Percentiles rank a stretch among this genome's conserved stretches.
phyloP scores from a whole-genome alignment of 92 coral and sea anemone genomes.

The Palythoa grandis region DNA sequence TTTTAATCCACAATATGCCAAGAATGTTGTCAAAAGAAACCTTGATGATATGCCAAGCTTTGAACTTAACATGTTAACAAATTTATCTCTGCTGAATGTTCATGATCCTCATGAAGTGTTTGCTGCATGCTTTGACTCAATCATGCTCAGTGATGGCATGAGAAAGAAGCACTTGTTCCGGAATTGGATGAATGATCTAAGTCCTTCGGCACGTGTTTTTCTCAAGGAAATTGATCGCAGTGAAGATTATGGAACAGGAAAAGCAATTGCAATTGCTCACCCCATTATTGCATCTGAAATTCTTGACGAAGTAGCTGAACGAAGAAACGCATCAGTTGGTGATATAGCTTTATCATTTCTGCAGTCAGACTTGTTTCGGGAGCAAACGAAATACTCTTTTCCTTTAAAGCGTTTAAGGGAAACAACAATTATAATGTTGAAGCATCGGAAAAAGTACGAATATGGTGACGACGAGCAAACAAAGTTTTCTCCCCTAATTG shows the following conservation, averaged over 20 bases:
- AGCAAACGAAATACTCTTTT: conserved; percentile 16
- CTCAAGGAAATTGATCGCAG: conserved; percentile 45
- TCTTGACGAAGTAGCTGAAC: conserved; percentile 16
- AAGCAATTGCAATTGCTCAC: conserved; percentile 48
- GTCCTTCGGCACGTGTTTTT: conserved; percentile 48
- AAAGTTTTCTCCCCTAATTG: conserved; percentile 52
- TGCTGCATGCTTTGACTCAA: conserved; percentile 27
- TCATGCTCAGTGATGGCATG: conserved; percentile 31
- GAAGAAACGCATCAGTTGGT: conserved; percentile 17
- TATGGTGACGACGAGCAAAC: conserved; percentile 49
- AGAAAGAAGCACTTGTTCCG: conserved; percentile 28
- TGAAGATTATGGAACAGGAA: conserved; percentile 45
- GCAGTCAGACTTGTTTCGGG: conserved; percentile 24
- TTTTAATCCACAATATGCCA: conserved; percentile 46
- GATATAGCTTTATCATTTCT: conserved; percentile 33
- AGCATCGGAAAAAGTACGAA: conserved; percentile 50
- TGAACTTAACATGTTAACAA: not conserved
- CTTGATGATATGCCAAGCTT: conserved; percentile 15
- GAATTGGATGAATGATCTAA: conserved; percentile 55
- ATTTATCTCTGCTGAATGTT: conserved; percentile 19
- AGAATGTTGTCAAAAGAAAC: conserved; percentile 39
- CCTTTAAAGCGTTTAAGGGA: conserved; percentile 8
- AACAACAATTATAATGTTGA: conserved; percentile 48
- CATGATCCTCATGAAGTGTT: conserved; percentile 21
- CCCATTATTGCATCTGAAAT: conserved; percentile 47